Conservation (phyloP, 2,888 invertebrate species). For the Caenorhabditis auriculariae region DNA sequence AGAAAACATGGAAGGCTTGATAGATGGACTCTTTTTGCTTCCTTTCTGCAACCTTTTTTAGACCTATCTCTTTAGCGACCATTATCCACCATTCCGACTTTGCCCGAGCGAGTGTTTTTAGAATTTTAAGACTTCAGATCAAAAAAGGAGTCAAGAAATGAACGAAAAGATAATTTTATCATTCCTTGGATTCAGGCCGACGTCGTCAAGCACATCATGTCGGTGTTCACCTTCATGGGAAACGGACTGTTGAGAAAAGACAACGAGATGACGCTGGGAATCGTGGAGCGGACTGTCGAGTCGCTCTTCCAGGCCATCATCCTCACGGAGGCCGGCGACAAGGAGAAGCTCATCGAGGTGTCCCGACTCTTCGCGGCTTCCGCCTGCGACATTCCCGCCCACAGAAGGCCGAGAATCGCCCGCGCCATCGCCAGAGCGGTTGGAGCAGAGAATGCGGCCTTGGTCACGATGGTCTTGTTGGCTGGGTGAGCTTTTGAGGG, state of each 20-base stretch:
- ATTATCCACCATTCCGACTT: no score
- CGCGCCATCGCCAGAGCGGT: conserved; percentile 45
- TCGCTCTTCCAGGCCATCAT: conserved; percentile 53
- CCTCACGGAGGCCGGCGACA: conserved; percentile 9
- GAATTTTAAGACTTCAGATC: no score
- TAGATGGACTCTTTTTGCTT: no score
- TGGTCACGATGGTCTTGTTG: conserved; percentile 66
- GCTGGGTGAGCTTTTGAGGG: conserved; percentile 54
- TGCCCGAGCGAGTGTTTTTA: no score
- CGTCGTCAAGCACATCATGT: conserved; percentile 89
- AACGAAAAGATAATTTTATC: not conserved
- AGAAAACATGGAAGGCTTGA: no score
- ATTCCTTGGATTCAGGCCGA: conserved; percentile 68
- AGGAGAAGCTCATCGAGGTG: conserved; percentile 66
- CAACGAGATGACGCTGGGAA: conserved; percentile 55
- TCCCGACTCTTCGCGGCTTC: conserved; percentile 87
- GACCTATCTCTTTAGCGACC: no score
- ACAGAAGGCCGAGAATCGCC: conserved; percentile 73
- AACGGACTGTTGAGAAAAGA: conserved; percentile 75
- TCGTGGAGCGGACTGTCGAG: conserved; percentile 53
- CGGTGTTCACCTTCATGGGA: conserved; percentile 97
- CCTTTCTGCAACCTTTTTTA: no score
- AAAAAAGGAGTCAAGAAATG: not conserved
- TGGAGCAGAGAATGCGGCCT: conserved; percentile 65
- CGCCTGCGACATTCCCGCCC: conserved; percentile 87